Percentiles rank a stretch among this genome's conserved stretches.
phyloP scores from a whole-genome alignment of 2,888 invertebrate species.

The Melipona bicolor region DNA sequence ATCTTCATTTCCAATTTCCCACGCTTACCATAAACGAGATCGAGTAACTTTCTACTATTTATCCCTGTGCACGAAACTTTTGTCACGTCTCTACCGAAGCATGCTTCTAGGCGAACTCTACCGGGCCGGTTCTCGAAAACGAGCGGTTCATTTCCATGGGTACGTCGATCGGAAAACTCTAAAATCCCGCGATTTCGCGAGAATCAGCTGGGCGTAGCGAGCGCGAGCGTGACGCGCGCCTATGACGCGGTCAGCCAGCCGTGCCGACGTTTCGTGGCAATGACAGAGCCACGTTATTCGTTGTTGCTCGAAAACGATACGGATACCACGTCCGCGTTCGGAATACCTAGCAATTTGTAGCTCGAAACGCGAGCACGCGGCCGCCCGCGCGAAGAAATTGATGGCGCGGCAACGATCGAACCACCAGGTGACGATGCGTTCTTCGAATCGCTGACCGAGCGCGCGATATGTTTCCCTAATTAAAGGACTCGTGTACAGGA shows the following conservation, averaged over 20 bases:
- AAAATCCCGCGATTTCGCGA: background rate
- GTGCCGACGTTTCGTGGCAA: constrained; percentile 27
- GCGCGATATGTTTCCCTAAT: background rate
- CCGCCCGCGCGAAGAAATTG: constrained; percentile 9
- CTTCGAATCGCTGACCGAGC: background rate
- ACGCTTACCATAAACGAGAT: constrained; percentile 9
- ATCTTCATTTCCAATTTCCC: constrained; percentile 43
- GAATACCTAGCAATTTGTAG: constrained; percentile 11
- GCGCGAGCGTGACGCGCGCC: constrained; percentile 28
- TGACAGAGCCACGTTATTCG: constrained; percentile 6
- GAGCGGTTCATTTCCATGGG: background rate
- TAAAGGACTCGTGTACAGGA: too few relatives aligned
- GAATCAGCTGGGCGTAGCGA: background rate
- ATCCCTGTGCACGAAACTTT: constrained; percentile 47
- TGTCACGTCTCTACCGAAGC: constrained; percentile 26
- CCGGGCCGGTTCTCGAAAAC: constrained; percentile 2
- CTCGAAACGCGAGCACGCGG: constrained; percentile 7
- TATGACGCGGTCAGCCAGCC: constrained; percentile 28
- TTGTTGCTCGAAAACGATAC: constrained; percentile 29
- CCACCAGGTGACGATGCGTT: background rate
- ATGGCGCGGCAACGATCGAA: background rate
- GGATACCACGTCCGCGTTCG: background rate
- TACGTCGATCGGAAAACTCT: constrained; percentile 4
- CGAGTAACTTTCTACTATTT: constrained; percentile 45
- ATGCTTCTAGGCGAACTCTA: constrained; percentile 19